Evolutionary conservation across 2,888 invertebrate genomes (phyloP), one percentile per base, ranked within the genome.

Genomic region (Frankliniella fusca): DNA sequence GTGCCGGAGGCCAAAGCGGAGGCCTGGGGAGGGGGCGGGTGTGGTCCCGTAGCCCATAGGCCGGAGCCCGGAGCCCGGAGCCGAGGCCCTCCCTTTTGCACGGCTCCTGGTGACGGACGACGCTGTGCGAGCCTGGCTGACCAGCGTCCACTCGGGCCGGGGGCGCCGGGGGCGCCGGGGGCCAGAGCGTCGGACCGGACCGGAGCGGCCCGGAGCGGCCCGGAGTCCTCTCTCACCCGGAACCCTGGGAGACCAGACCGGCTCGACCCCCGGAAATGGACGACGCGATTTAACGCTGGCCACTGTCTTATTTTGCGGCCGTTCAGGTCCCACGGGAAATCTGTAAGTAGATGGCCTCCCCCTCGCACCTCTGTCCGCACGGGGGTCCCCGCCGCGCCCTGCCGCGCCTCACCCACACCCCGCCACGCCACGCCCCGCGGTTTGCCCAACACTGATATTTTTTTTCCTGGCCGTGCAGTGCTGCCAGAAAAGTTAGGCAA

Each of bases 271-370:
- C 70, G 70, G 70, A 54, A 38, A 11, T 23, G 70, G 70, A 27
- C 70, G 27, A 76, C 70, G 27, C 70, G 70, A 76, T 76, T 76
- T 76, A 76, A 76, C 70, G 70, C 70, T 23, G 70, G 27, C 23
- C 70, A 76, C 70, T 76, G 70, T 76, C 70, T 76, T 76, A 76
- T 76, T 76, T 76, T 76, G 70, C 27, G 70, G 70, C 70, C 70
- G 70, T 76, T 7, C 70, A 11, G 61, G 10, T 23, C 70, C 70
- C 70, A 27, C 23, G 70, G 70, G 70, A 76, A 76, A 76, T 76
- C 70, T 76, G 70, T 76, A 76, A 76, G 70, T 76, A 76, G 70
- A 76, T 76, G 70, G 70, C 61, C 61, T 61, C 61, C 61, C 18
- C 61, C 61, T 7, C 61, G 20, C 18, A 18, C 15, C 61, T 61